Conservation (phyloP, 2,888 invertebrate genomes). For the Proisotoma minuta region DNA sequence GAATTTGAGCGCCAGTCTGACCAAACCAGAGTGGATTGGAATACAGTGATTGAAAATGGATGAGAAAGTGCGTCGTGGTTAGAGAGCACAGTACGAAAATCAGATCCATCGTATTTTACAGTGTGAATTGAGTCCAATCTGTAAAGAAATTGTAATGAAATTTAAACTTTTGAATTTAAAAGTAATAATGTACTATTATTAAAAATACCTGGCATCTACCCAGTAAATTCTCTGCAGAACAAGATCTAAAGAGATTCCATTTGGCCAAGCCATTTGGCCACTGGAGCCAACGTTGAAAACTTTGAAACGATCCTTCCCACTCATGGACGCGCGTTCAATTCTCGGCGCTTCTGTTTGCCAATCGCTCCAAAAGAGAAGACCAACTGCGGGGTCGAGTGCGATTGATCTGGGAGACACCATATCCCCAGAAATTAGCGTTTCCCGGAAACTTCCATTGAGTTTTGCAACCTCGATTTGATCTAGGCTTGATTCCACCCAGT, state of each 20-base stretch:
- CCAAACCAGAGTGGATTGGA: constrained; percentile 85
- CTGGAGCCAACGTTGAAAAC: constrained; percentile 60
- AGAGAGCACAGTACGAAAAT: constrained; percentile 65
- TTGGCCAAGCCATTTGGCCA: constrained; percentile 70
- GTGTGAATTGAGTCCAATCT: constrained; percentile 83
- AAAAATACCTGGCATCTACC: constrained; percentile 67
- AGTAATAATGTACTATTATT: constrained; percentile 2
- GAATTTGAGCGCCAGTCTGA: constrained; percentile 65
- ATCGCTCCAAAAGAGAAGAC: constrained; percentile 78
- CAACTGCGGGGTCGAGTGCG: constrained; percentile 65
- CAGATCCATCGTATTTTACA: constrained; percentile 71
- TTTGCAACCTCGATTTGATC: constrained; percentile 78
- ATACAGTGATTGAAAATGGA: constrained; percentile 82
- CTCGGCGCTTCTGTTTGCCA: constrained; percentile 64
- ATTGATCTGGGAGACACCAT: constrained; percentile 81
- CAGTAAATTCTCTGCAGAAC: constrained; percentile 69
- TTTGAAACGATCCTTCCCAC: constrained; percentile 62
- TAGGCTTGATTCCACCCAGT: constrained; percentile 80
- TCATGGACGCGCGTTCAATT: constrained; percentile 76
- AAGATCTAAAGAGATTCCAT: constrained; percentile 76
- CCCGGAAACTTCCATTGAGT: constrained; percentile 67
- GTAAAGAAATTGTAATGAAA: not conserved
- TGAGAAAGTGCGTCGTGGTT: constrained; percentile 73
- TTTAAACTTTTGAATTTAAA: not conserved
- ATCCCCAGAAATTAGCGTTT: constrained; percentile 71